phyloP scores from a whole-genome alignment of 2,113 vertebrate genomes.

The Dendropsophus ebraccatus region DNA sequence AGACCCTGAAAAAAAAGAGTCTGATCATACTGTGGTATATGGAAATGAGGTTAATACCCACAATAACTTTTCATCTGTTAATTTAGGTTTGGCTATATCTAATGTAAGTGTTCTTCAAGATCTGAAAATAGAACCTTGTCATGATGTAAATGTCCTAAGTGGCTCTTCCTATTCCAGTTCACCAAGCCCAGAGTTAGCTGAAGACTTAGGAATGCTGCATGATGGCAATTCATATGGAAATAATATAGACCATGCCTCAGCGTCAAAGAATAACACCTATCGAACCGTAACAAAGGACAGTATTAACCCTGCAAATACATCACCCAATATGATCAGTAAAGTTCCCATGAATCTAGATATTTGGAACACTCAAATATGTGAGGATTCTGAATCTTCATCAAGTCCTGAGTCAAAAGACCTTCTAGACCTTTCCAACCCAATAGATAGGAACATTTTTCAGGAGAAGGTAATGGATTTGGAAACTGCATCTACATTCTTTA shows the following conservation, averaged over 20 bases:
- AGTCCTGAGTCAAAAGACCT: conserved; percentile 72
- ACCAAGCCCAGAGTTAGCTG: conserved; percentile 43
- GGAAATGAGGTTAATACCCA: conserved; percentile 76
- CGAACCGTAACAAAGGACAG: not conserved
- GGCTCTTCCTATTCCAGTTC: conserved; percentile 43
- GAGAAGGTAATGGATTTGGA: conserved; percentile 56
- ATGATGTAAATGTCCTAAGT: conserved; percentile 17
- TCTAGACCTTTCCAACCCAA: conserved; percentile 64
- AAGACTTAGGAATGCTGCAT: not conserved
- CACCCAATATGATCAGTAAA: conserved; percentile 57
- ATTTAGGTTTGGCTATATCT: conserved; percentile 69
- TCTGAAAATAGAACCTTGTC: conserved; percentile 35
- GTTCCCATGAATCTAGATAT: conserved; percentile 72
- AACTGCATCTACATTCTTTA: conserved; percentile 42
- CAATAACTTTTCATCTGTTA: conserved; percentile 76
- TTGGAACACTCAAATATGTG: conserved; percentile 74
- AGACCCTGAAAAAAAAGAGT: conserved; percentile 26
- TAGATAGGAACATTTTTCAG: conserved; percentile 49
- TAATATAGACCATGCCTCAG: not conserved
- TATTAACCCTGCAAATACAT: not conserved
- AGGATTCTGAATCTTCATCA: conserved; percentile 74
- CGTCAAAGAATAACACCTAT: conserved; percentile 27
- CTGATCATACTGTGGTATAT: conserved; percentile 55
- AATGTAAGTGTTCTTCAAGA: conserved; percentile 66
- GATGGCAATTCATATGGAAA: not conserved